Base-by-base conservation (phyloP, 2,113 vertebrate species). In the Aegotheles bennettii region DNA sequence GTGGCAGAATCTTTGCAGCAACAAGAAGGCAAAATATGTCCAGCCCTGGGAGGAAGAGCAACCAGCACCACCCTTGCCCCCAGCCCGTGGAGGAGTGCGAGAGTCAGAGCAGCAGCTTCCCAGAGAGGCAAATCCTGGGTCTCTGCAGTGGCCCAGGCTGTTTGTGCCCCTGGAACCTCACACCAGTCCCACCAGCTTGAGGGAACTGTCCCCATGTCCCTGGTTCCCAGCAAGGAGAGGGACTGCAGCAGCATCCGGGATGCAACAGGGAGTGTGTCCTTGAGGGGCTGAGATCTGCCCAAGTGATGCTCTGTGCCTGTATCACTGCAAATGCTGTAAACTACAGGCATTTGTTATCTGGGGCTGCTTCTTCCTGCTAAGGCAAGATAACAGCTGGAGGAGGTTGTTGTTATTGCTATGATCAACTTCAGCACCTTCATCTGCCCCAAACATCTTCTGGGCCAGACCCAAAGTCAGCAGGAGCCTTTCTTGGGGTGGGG, bases 81-180 rank as follows among this genome's bases (percentile, higher is more conserved):
- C 1, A 4, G 64, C 53, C 33, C 0, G 2, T 17, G 16, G 0
- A 7, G 64, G 40, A 56, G 18, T 1, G 19, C 0, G 0, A 24
- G 51, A 59, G 25, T n/a, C n/a, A n/a, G n/a, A n/a, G n/a, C n/a
- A n/a, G n/a, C n/a, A n/a, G n/a, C n/a, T n/a, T n/a, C n/a, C 43
- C 2, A 12, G 24, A 48, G 82, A 40, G 35, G 28, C 3, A 43
- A 19, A 64, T 33, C 45, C 64, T 3, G 11, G 64, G 9, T 16
- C 51, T 33, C 60, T 8, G 29, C 1, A 1, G 10, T 17, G 26
- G 28, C 38, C 12, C 38, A 3, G 38, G 38, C 51, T 59, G 23
- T 13, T 59, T 35, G 33, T 54, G 13, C 40, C 31, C 29, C 57
- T 11, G 38, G 29, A 11, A 18, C 3, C 79, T 13, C n/a, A 6